Base-by-base conservation (phyloP, 2,797 vertebrate species). In the Strix occidentalis region DNA sequence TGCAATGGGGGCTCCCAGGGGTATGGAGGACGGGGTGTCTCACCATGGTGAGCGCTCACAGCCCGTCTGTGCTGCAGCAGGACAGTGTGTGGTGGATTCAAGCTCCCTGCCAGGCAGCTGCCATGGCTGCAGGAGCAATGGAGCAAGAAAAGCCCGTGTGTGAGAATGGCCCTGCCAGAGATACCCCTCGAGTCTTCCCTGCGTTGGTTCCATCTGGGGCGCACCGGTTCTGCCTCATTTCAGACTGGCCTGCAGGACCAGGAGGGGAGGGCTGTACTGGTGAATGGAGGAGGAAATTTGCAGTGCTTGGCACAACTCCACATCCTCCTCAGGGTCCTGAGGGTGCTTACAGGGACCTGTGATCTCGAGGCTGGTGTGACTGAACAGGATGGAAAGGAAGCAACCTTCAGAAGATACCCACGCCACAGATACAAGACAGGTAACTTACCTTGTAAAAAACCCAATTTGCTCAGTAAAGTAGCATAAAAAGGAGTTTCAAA, bases 121-220 rank as follows among this genome's bases (percentile, higher is more conserved):
- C 54, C 31, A 57, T 0, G 0, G 29, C 75, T 78, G 25, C 50
- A n/a, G 64, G 10, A 75, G 31, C 39, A 37, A 60, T 1, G 14
- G 37, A 61, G 46, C 41, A 87, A 41, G 41, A 41, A 87, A 56
- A 70, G 11, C 19, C 33, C 2, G 0, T 0, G 0, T 4, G 4
- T 3, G 21, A 65, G 24, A 37, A 56, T 1, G 0, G 35, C 24
- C 10, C 37, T 46, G 12, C 31, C 3, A 1, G 28, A 71, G 10
- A 35, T 35, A 53, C 2, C 18, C 31, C n/a, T 53, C 0, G 0
- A 72, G 29, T 68, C 54, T 20, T 64, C 64, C 57, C 60, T 71
- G 28, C 8, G 1, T 29, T 0, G 0, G 46, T 60, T 54, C 64
- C 35, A 24, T 33, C 58, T 79, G 17, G 53, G 70, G 19, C 0